Base-by-base conservation (phyloP, 2,797 vertebrate genomes). In the Sciaenops ocellatus region DNA sequence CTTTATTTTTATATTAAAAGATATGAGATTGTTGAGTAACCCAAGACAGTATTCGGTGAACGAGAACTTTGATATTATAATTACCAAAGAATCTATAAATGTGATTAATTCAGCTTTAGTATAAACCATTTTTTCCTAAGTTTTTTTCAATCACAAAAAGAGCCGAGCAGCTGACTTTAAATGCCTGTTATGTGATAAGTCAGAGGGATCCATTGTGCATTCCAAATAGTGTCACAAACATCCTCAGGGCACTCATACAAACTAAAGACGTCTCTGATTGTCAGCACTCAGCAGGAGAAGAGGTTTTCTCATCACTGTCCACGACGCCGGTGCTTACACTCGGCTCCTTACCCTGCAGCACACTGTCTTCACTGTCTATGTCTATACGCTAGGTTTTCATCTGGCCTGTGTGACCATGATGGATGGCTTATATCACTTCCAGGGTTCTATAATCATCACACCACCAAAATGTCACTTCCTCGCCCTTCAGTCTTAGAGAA, bases 391-490 rank as follows among this genome's bases (percentile, higher is more conserved):
- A 38, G 57, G n/a, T 64, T 80, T 79, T 80, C 78, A 83, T 83
- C 68, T 65, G 59, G 51, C 61, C 56, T 1, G 22, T 46, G 34
- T 34, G 82, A 82, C 71, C 38, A 13, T 83, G 88, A 87, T 78
- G 83, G 82, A 88, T 84, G 77, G n/a, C 68, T 71, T 60, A n/a
- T 46, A 68, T 84, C 59, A 24, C 74, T 69, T 52, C 66, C 47
- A 56, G 78, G 47, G 44, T 75, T 85, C 48, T 69, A 50, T 74
- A 72, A 85, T 85, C 86, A 87, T 87, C 78, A 77, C 71, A 70
- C 4, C 17, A 24, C 64, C 57, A 50, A 62, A 47, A 73, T 83
- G 76, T 76, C 78, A 54, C 55, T n/a, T 55, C 46, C 62, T 79
- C 3, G 42, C 42, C 63, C 74, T 76, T 79, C 71, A 69, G 42